Evolutionary conservation across 1,140 invertebrate genomes (phyloP), one percentile per base, ranked within the genome.

Genomic region (Drosophila dunni): DNA sequence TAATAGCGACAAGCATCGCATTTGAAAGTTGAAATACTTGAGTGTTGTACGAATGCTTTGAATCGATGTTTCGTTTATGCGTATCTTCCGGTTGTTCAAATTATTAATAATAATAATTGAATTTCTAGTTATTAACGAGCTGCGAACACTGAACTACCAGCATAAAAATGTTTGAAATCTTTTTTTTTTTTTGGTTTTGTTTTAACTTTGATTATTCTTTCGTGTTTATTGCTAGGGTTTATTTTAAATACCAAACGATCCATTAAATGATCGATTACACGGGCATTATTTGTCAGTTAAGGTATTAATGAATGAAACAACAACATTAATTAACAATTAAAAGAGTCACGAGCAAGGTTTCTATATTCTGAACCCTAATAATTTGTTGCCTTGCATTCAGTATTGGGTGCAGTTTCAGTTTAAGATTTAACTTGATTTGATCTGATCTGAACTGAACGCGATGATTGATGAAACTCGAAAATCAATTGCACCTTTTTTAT

Each of bases 11-110:
- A 65, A 58, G 15, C 33, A 56, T 46, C 46, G 57, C 66, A 75
- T 86, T 81, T 81, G 79, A 88, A 88, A 88, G 83, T 88, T 88
- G 84, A 88, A 88, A 88, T 83, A 89, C 83, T 88, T 88, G 84
- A 88, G 64, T 71, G 58, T 73, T 66, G 48, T 79, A 88, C 78
- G 76, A 53, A 74, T 62, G 34, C 13, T 38, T 44, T 40, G 38
- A 61, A 50, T 65, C 57, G 60, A 8, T 56, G 60, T 64, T 50
- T 51, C 34, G 51, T 38, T 62, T 40, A 64, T 44, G 62, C 46
- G 48, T 72, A 70, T 84, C 84, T 88, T 88, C 84, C 84, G 84
- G 84, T 88, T 80, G 75, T 83, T 68, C 36, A 73, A 53, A 64
- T 69, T 70, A 57, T 72, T 57, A 64, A 48, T 44, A 58, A 56